A percentile compares a stretch with the other conserved stretches of the same genome.
Conservation (phyloP, 2,113 vertebrate species). For the Podarcis cretensis region DNA sequence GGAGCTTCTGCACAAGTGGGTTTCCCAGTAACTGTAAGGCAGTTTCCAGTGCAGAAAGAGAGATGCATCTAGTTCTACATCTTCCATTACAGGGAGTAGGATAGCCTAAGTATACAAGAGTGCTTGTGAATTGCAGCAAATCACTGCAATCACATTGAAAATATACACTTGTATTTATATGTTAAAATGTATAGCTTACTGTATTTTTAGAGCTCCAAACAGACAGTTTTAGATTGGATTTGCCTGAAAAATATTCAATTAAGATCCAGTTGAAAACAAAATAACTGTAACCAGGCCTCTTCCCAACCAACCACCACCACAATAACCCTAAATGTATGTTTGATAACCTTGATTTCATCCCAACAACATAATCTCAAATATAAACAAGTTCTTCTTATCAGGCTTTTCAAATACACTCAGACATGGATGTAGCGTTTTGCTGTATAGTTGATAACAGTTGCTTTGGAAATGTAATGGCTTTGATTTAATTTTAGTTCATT, state of each 20-base stretch:
- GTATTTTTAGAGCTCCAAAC: background rate
- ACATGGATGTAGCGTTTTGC: background rate
- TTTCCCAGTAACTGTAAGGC: background rate
- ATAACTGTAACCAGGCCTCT: background rate
- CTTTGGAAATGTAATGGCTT: background rate
- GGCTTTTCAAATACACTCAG: background rate
- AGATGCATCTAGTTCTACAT: background rate
- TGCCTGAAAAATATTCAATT: background rate
- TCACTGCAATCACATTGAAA: background rate
- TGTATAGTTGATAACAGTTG: background rate
- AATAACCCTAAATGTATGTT: background rate
- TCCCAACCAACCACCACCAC: background rate
- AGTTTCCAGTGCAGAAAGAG: background rate
- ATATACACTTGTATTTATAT: background rate
- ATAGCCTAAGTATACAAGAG: background rate
- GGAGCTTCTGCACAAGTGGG: background rate
- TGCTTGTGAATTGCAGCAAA: background rate
- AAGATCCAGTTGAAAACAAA: background rate
- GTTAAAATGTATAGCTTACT: background rate
- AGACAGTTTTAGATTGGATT: background rate
- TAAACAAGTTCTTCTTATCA: too few species aligned
- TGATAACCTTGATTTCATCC: too few species aligned
- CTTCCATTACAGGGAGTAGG: background rate
- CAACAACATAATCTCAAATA: background rate
- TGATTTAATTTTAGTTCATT: slow-evolving; percentile 25